A percentile compares a stretch with the other conserved stretches of the same genome.
Conservation (phyloP, 1,140 invertebrate species). For the Calliopsis andreniformis region DNA sequence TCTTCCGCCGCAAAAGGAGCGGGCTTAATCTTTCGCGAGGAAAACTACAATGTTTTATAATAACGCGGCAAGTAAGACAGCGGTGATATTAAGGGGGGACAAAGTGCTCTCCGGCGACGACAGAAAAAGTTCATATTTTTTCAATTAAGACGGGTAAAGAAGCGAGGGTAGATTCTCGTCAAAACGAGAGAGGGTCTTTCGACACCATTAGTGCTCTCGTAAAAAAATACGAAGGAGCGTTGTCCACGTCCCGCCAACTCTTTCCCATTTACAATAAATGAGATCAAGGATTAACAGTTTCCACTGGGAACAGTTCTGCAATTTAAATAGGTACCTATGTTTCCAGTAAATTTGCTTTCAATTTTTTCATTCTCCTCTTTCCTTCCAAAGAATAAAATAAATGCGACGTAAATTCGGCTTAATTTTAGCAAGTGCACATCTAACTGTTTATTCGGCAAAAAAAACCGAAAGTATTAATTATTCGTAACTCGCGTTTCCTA, state of each 20-base stretch:
- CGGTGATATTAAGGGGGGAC: conserved; percentile 60
- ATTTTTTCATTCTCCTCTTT: not conserved
- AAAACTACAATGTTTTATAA: conserved; percentile 74
- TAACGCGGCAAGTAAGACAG: conserved; percentile 74
- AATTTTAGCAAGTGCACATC: no score
- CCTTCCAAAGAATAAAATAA: not conserved
- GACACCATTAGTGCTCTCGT: conserved; percentile 72
- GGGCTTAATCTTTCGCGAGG: conserved; percentile 60
- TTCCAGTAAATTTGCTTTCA: not conserved
- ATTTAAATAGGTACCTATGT: conserved; percentile 25
- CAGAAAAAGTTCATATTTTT: conserved; percentile 81
- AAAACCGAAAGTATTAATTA: no score
- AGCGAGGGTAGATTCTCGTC: conserved; percentile 70
- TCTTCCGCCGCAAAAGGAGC: conserved; percentile 19
- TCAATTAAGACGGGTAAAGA: conserved; percentile 75
- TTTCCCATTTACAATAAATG: conserved; percentile 66
- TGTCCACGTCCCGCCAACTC: conserved; percentile 53
- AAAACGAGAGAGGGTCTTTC: conserved; percentile 65
- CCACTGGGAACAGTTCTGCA: not conserved
- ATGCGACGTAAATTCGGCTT: not conserved
- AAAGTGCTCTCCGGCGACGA: conserved; percentile 76
- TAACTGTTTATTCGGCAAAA: no score
- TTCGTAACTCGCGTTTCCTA: no score
- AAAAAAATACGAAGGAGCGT: conserved; percentile 66
- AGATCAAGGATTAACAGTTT: conserved; percentile 51